Conservation (phyloP, 1,140 invertebrate species). For the Dinoponera quadriceps region DNA sequence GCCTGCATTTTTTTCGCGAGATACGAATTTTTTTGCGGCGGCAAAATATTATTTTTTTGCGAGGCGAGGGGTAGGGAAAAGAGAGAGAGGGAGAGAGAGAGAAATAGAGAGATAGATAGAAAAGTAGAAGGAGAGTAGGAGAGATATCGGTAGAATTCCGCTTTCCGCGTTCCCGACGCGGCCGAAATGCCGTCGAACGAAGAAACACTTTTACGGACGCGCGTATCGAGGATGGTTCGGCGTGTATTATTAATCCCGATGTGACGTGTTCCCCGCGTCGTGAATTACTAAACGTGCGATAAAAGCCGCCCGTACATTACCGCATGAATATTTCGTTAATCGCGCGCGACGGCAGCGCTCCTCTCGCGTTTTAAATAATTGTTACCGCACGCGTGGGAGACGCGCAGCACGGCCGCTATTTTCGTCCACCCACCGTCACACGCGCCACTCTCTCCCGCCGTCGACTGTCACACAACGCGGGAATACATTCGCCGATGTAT, state of each 20-base stretch:
- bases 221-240: not conserved
- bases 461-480: not conserved
- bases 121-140: no score
- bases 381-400: not conserved
- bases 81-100: not conserved
- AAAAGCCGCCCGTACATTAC: constrained; percentile 6
- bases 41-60: constrained; percentile 43
- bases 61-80: not conserved
- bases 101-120: not conserved
- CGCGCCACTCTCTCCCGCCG: not conserved
- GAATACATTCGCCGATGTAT: not conserved
- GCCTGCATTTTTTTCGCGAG: constrained; percentile 25
- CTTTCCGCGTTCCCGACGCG: not conserved
- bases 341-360: not conserved
- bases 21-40: constrained; percentile 29
- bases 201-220: not conserved
- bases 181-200: not conserved
- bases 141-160: not conserved
- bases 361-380: constrained; percentile 27
- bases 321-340: constrained; percentile 31
- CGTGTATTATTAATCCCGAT: constrained; percentile 31
- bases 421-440: not conserved
- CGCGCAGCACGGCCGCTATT: not conserved
- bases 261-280: not conserved
- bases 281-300: constrained; percentile 22